Evolutionary conservation across 2,888 invertebrate genomes (phyloP).

Genomic region (Mesorhabditis spiculigera): DNA sequence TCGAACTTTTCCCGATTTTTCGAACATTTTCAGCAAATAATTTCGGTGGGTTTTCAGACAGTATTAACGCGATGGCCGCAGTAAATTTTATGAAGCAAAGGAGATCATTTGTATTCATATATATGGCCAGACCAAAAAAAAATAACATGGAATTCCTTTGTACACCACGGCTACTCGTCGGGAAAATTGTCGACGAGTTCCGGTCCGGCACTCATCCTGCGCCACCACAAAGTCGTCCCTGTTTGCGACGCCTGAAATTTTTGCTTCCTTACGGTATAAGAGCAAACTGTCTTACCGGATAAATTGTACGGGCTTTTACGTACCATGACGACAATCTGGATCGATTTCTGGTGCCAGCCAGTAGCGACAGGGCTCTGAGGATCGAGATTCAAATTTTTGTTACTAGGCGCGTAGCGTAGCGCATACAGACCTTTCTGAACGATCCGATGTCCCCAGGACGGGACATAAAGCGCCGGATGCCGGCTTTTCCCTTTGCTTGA

Average conservation of each 20-base stretch:
- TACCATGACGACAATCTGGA: slow-evolving; percentile 38
- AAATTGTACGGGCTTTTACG: slow-evolving; percentile 44
- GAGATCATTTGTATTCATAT: too few relatives aligned
- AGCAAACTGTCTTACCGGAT: slow-evolving; percentile 24
- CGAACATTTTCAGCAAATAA: too few relatives aligned
- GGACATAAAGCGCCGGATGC: slow-evolving; percentile 16
- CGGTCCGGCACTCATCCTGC: slow-evolving; percentile 20
- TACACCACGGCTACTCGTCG: background rate
- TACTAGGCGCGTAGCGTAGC: background rate
- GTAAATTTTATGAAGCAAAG: too few relatives aligned
- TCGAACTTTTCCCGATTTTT: too few relatives aligned
- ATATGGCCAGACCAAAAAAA: too few relatives aligned
- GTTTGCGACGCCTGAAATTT: slow-evolving; percentile 18
- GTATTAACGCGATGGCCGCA: too few relatives aligned
- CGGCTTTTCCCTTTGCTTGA: slow-evolving; percentile 25
- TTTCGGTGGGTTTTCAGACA: too few relatives aligned
- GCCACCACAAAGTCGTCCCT: slow-evolving; percentile 35
- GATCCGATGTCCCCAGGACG: slow-evolving; percentile 36
- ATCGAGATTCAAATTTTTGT: slow-evolving; percentile 22
- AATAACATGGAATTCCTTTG: too few relatives aligned
- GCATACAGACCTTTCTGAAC: slow-evolving; percentile 36
- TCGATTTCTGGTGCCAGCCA: slow-evolving; percentile 41
- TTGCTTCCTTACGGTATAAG: slow-evolving; percentile 7
- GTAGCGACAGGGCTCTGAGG: slow-evolving; percentile 33
- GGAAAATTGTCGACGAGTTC: background rate